phyloP scores from a whole-genome alignment of 2,113 vertebrate species.

The Hypocryptadius cinnamomeus region DNA sequence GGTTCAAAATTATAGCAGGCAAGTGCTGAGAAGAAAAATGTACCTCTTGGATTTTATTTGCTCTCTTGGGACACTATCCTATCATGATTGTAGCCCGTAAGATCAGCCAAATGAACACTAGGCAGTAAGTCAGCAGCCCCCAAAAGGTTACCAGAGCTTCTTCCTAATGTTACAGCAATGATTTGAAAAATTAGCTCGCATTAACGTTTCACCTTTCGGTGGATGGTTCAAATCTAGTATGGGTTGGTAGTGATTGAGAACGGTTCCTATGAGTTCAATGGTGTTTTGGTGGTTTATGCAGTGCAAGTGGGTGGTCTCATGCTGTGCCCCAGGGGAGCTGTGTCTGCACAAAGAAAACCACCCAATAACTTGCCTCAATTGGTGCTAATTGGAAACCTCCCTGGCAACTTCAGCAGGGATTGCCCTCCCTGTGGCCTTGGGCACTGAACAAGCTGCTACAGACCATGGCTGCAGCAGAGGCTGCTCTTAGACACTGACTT shows the following conservation, averaged over 20 bases:
- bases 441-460: not conserved
- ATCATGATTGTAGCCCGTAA: not conserved
- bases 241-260: not conserved
- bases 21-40: slow-evolving; percentile 44
- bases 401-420: not conserved
- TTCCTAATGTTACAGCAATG: slow-evolving; percentile 48
- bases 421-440: not conserved
- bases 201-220: slow-evolving; percentile 15
- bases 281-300: not conserved
- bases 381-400: slow-evolving; percentile 11
- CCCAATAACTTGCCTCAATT: not conserved
- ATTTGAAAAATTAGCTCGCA: slow-evolving; percentile 29
- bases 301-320: not conserved
- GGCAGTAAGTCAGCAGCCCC: slow-evolving; percentile 37
- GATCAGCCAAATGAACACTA: slow-evolving; percentile 43
- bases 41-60: slow-evolving; percentile 59
- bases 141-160: slow-evolving; percentile 54
- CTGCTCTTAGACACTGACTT: not conserved
- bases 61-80: slow-evolving; percentile 41
- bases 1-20: slow-evolving; percentile 21
- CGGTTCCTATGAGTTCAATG: not conserved
- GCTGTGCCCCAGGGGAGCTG: not conserved
- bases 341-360: not conserved
- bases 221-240: slow-evolving; percentile 30
- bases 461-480: not conserved